Base-by-base conservation (phyloP, 2,888 invertebrate genomes). In the Noctua pronuba region DNA sequence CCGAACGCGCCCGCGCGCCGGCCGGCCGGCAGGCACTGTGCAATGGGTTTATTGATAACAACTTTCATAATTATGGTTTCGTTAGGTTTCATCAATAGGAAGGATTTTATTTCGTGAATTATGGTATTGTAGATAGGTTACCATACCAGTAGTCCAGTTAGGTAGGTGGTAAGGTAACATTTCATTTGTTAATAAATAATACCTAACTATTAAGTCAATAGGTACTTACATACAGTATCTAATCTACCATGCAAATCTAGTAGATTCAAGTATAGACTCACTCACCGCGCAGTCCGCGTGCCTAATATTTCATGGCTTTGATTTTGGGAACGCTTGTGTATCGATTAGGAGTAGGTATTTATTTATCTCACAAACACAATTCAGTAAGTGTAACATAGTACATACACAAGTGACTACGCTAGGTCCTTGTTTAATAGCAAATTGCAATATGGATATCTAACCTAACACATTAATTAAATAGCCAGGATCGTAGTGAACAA, bases 31-130 rank as follows among this genome's bases (percentile, higher is more conserved):
- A 72, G 71, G 6, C 18, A 41, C 41, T n/a, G 70, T 73, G 72
- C 69, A 67, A 67, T 64, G 52, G 65, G 58, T 74, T 72, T 70
- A 74, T 69, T 82, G 86, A 84, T 82, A 83, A 72, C 68, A 79
- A 68, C 38, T 70, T 74, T 64, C 49, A 31, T 31, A 41, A 38
- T 41, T 41, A 28, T 46, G 64, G 38, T 66, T 66, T 73, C 58
- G 41, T 58, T 60, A 44, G 41, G 31, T 52, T 64, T 62, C 44
- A 46, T 55, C 46, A 52, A n/a, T 55, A 46, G 16, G 35, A 64
- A 38, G 24, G n/a, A n/a, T 35, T 44, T 24, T 38, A 0, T 6
- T 46, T 77, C 10, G 13, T 21, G n/a, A n/a, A 11, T 13, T 44
- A 46, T 35, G 8, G n/a, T 13, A n/a, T n/a, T n/a, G 21, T 6